These are phyloP conservation scores for Pyrrhosoma nymphula DNA, from an alignment of 2,888 invertebrate genomes.

Conservation along the genomic window DNA sequence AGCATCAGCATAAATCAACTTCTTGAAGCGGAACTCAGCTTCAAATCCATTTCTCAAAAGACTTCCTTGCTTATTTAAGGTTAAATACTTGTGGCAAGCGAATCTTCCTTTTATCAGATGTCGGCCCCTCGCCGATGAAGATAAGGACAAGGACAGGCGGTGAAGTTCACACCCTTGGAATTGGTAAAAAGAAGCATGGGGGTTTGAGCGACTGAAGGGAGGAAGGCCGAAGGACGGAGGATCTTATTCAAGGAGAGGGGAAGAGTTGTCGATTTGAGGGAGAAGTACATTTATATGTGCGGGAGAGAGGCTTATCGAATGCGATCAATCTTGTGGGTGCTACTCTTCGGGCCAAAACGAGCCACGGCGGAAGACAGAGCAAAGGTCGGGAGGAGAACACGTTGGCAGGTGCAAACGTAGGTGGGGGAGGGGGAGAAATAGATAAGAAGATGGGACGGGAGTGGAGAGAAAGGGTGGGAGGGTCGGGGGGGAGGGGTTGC, in stretches of 20 bases:
- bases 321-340: slow-evolving; percentile 9
- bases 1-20: not conserved
- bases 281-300: not conserved
- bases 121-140: not conserved
- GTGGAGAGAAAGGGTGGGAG: not conserved
- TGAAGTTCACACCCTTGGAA: slow-evolving; percentile 30
- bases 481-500: not conserved
- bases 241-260: not conserved
- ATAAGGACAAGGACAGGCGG: not conserved
- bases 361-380: slow-evolving; percentile 45
- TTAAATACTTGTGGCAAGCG: slow-evolving; percentile 28
- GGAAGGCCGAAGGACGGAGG: not conserved
- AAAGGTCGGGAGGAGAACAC: slow-evolving; percentile 44
- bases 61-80: not conserved
- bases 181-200: not conserved
- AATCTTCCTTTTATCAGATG: not conserved
- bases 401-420: slow-evolving; percentile 30
- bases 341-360: slow-evolving; percentile 29
- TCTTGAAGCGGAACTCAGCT: not conserved
- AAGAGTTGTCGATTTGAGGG: not conserved
- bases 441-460: not conserved
- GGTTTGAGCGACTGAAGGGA: not conserved
- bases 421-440: not conserved
- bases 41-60: not conserved
- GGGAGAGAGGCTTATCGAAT: slow-evolving; percentile 19